Percentiles rank a stretch among this genome's conserved stretches.
Conservation (phyloP, 92 coral and sea anemone genomes). For the Galaxea fascicularis region DNA sequence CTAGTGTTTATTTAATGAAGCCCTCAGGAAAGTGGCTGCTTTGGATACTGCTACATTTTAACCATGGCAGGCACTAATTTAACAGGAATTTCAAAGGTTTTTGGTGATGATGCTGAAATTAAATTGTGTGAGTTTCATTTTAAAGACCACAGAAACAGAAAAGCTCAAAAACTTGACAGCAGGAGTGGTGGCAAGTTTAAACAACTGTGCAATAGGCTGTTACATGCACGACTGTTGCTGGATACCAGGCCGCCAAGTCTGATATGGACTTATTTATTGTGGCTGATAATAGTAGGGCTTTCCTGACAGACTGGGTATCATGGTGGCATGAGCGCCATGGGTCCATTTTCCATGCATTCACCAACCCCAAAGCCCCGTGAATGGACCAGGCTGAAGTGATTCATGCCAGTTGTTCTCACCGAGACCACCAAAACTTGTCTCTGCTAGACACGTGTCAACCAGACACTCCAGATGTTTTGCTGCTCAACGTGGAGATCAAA, state of each 20-base stretch:
- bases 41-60: constrained; percentile 31
- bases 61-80: constrained; percentile 76
- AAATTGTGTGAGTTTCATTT: constrained; percentile 72
- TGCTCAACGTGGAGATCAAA: constrained; percentile 62
- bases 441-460: constrained; percentile 71
- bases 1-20: constrained; percentile 61
- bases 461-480: constrained; percentile 52
- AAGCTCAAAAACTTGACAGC: constrained; percentile 50
- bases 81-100: constrained; percentile 51
- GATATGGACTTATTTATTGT: constrained; percentile 52
- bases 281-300: constrained; percentile 33
- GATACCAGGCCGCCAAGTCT: constrained; percentile 52
- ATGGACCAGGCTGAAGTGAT: constrained; percentile 76
- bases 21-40: constrained; percentile 45
- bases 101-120: constrained; percentile 47
- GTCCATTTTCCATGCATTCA: constrained; percentile 75
- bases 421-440: constrained; percentile 64
- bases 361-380: constrained; percentile 46
- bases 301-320: constrained; percentile 49
- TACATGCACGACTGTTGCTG: constrained; percentile 45
- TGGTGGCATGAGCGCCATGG: constrained; percentile 76
- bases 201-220: constrained; percentile 56
- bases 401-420: constrained; percentile 73
- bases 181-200: constrained; percentile 53
- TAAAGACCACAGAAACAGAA: constrained; percentile 65